Evolutionary conservation across 53 echinoderm and acorn worm species (phyloP).

Genomic region (Astropecten irregularis): DNA sequence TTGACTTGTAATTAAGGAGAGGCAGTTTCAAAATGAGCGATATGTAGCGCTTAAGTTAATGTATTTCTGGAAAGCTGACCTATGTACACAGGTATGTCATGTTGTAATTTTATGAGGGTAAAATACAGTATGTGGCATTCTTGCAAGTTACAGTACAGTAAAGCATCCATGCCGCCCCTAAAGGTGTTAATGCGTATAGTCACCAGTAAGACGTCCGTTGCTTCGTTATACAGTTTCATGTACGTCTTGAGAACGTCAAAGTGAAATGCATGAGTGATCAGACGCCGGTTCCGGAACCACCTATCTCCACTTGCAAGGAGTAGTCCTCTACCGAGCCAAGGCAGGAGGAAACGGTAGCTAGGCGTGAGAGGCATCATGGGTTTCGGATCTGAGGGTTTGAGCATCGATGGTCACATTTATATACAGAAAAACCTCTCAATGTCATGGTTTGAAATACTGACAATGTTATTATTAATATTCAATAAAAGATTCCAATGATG

Average conservation of each 20-base stretch:
- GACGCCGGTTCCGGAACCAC: conserved; percentile 57
- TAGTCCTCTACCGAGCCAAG: conserved; percentile 53
- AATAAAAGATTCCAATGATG: neutral
- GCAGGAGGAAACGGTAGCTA: conserved; percentile 20
- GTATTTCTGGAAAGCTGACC: too few species aligned
- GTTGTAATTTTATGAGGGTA: too few species aligned
- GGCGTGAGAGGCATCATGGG: neutral
- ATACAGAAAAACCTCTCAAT: too few species aligned
- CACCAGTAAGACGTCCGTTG: neutral
- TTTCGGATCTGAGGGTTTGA: neutral
- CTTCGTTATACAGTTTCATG: conserved; percentile 33
- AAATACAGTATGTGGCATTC: too few species aligned
- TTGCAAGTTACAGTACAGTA: too few species aligned
- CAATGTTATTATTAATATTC: too few species aligned
- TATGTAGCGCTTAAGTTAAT: too few species aligned
- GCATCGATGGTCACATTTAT: too few species aligned
- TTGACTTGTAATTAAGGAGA: too few species aligned
- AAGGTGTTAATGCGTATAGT: neutral
- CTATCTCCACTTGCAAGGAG: conserved; percentile 18
- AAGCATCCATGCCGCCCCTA: neutral
- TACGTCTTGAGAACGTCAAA: conserved; percentile 55
- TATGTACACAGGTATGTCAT: too few species aligned
- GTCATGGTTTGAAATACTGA: too few species aligned
- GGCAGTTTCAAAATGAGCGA: too few species aligned
- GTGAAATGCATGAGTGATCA: conserved; percentile 53